These are phyloP conservation scores for Bolinopsis microptera DNA, from an alignment of 37 sponge, comb jelly and placozoan species.

Conservation along the genomic window DNA sequence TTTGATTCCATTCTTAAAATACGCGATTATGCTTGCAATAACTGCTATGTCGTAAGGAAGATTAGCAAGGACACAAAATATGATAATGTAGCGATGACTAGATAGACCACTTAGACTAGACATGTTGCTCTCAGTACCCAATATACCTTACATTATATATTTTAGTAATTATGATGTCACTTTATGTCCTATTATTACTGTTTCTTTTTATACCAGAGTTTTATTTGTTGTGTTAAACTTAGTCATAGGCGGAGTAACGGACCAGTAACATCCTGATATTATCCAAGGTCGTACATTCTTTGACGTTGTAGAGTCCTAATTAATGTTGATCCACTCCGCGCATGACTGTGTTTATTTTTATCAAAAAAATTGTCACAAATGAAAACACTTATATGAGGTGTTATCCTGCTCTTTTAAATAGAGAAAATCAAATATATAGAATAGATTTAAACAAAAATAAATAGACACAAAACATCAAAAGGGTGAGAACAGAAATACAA, in stretches of 20 bases:
- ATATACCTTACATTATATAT: neutral
- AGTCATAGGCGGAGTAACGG: no score
- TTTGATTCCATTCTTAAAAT: no score
- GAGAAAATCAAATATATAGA: neutral
- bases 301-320: no score
- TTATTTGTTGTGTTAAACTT: neutral
- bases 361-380: neutral
- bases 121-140: neutral
- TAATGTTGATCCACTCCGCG: no score
- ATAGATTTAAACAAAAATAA: neutral
- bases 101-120: neutral
- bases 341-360: neutral
- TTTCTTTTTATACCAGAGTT: conserved; percentile 29
- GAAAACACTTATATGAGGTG: neutral
- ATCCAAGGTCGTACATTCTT: no score
- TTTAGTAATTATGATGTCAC: conserved; percentile 1
- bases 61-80: no score
- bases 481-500: neutral
- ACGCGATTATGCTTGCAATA: no score
- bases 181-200: conserved; percentile 54
- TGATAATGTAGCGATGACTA: neutral
- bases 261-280: no score
- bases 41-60: no score
- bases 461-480: neutral
- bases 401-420: neutral